Percentiles rank a stretch among this genome's conserved stretches.
These are phyloP conservation scores for Leptopilina drosophilae DNA, from an alignment of 2,888 invertebrate genomes.

Conservation along the genomic window DNA sequence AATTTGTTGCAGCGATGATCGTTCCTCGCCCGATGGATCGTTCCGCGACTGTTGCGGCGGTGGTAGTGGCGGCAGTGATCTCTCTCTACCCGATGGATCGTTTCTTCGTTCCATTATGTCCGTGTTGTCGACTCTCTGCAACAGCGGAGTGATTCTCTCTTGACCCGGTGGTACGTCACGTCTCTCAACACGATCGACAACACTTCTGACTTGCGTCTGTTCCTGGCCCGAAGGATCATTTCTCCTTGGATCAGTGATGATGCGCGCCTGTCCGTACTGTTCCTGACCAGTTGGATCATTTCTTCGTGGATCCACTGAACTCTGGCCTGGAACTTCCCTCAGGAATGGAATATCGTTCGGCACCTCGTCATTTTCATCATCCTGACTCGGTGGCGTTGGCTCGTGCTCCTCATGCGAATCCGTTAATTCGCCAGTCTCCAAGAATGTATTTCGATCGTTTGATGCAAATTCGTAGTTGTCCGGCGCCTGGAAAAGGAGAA, in stretches of 20 bases:
- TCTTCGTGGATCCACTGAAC: constrained; percentile 71
- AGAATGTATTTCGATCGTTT: constrained; percentile 75
- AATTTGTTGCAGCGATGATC: constrained; percentile 51
- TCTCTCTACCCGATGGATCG: constrained; percentile 73
- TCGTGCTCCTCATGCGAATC: constrained; percentile 74
- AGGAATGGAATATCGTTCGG: constrained; percentile 75
- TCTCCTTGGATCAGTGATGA: constrained; percentile 68
- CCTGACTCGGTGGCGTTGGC: constrained; percentile 70
- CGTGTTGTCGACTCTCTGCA: constrained; percentile 60
- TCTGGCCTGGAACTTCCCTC: constrained; percentile 75
- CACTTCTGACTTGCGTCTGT: constrained; percentile 58
- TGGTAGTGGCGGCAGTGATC: constrained; percentile 64
- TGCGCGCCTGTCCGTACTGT: constrained; percentile 66
- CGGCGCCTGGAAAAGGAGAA: constrained; percentile 58
- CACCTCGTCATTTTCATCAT: constrained; percentile 75
- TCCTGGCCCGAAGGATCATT: constrained; percentile 74
- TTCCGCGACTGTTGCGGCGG: constrained; percentile 70
- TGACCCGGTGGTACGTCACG: constrained; percentile 74
- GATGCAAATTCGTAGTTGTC: constrained; percentile 75
- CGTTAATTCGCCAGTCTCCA: constrained; percentile 76
- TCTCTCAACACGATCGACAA: constrained; percentile 69
- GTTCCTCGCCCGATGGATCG: constrained; percentile 73
- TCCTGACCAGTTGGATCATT: constrained; percentile 75
- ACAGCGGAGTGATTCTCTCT: constrained; percentile 63
- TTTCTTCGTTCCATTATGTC: constrained; percentile 70